Conservation (phyloP, 1,140 invertebrate species). For the Tachypleus tridentatus region DNA sequence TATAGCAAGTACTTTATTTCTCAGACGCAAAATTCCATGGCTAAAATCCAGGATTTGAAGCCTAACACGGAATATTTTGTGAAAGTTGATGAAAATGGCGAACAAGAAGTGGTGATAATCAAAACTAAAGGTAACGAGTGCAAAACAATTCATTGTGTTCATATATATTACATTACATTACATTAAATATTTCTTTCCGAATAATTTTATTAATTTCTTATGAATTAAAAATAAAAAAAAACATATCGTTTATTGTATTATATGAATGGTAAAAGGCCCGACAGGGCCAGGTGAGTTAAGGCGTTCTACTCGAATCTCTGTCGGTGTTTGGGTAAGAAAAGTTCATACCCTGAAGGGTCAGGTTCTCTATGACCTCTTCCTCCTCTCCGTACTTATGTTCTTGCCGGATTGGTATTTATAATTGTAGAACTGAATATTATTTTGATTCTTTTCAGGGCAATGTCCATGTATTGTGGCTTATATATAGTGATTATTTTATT, state of each 20-base stretch:
- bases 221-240: background rate
- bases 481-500: no score
- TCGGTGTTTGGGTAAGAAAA: no score
- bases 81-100: constrained; percentile 18
- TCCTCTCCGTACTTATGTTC: no score
- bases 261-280: background rate
- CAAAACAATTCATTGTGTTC: background rate
- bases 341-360: no score
- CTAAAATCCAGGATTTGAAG: constrained; percentile 8
- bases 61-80: constrained; percentile 12
- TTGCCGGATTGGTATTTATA: no score
- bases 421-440: no score
- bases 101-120: constrained; percentile 11
- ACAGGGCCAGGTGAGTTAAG: no score
- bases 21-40: constrained; percentile 7
- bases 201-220: background rate
- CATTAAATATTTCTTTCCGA: background rate
- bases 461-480: no score
- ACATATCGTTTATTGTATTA: background rate
- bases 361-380: no score
- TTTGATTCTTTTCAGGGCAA: no score
- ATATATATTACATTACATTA: no score
- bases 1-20: background rate
- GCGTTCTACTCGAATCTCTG: no score
- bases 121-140: constrained; percentile 16